Base-by-base conservation (phyloP, 2,888 invertebrate genomes). In the Ormyrus pomaceus region DNA sequence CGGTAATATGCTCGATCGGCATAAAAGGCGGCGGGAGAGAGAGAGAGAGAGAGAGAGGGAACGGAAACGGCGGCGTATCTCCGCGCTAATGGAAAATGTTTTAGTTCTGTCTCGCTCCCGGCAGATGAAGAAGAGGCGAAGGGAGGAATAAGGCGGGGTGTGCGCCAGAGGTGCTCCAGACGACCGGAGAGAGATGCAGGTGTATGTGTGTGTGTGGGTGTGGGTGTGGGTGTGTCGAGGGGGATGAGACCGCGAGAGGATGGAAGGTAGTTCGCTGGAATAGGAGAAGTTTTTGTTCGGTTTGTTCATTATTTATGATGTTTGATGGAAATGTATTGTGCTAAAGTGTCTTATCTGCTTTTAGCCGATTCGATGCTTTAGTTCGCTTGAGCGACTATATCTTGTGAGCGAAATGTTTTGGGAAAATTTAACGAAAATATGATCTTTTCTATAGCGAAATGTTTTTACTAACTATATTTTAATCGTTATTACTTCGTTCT, bases 51-150 rank as follows among this genome's bases (percentile, higher is more conserved):
- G 59, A 71, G 75, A 74, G 73, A 61, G 69, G 73, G 69, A 80
- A 76, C 81, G 83, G 83, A 80, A 77, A 72, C 51, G 56, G 34
- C 50, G 61, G 73, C 65, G 76, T 82, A 82, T 82, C 82, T 81
- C 81, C 55, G 50, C 56, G 83, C 83, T 86, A 85, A 87, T 86
- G 87, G 87, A 87, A 87, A 87, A 87, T 87, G 87, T 86, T 87
- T 86, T 84, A 84, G 55, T 56, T 34, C 34, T 34, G 34, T 34
- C 34, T 34, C 56, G 69, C 48, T n/a, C 48, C 19, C 56, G 69
- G 56, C 10, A 6, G 71, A 34, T 45, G 56, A 53, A 51, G 69
- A 61, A 56, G 50, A 13, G 69, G 50, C 79, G 81, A 78, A 74
- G 78, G 79, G 71, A 19, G 71, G 76, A 68, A 77, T 53, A 77